Conservation (phyloP, 2,797 vertebrate species). For the Catamblyrhynchus diadema region DNA sequence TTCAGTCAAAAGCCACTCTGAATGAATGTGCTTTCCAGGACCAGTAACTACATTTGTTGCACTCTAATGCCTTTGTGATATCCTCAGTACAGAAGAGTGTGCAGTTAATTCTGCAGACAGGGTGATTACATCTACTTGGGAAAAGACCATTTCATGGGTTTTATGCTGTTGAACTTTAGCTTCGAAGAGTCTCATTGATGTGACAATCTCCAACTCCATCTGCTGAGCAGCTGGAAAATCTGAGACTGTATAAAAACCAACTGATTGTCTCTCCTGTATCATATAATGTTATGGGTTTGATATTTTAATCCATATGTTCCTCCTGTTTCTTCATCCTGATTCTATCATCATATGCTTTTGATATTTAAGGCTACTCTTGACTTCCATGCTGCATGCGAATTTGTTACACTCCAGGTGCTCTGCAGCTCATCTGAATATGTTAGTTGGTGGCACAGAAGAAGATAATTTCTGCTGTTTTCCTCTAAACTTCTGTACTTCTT, state of each 20-base stretch:
- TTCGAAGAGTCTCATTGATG: conserved; percentile 26
- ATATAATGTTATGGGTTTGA: neutral
- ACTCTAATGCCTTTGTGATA: neutral
- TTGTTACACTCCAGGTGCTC: neutral
- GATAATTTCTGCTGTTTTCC: conserved; percentile 26
- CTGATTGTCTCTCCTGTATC: neutral
- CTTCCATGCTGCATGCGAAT: neutral
- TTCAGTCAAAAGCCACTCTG: neutral
- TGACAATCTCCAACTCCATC: conserved; percentile 41
- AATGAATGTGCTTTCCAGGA: neutral
- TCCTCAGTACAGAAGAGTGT: neutral
- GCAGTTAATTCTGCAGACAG: conserved; percentile 2
- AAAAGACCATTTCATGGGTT: conserved; percentile 58
- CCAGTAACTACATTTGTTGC: neutral
- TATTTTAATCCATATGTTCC: conserved; percentile 18
- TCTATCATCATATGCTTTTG: neutral
- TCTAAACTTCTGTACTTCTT: neutral
- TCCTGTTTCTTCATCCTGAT: neutral
- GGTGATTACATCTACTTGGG: conserved; percentile 21
- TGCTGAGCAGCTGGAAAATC: conserved; percentile 60
- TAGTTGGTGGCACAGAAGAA: neutral
- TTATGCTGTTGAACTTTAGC: conserved; percentile 64
- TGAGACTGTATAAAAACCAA: conserved; percentile 30
- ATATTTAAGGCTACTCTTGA: conserved; percentile 28
- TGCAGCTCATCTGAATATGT: conserved; percentile 30